Evolutionary conservation across 2,113 vertebrate species (phyloP).

Genomic region (Alethe diademata): DNA sequence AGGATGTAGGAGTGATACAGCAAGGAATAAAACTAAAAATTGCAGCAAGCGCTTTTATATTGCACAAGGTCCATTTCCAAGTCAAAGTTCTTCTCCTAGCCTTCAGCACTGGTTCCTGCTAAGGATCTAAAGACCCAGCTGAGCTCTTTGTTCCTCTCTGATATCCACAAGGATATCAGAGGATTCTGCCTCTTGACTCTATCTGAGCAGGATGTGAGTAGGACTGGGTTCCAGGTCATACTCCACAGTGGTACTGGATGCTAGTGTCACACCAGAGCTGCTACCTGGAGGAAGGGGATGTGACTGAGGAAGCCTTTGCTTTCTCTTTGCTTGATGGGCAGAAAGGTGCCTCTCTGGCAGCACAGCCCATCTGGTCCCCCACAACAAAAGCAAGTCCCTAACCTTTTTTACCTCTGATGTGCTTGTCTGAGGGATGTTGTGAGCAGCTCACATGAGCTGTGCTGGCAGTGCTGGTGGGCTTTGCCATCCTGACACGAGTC

Average conservation of each 20-base stretch:
- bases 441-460: accelerated
- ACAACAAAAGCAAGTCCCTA: background rate
- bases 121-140: background rate
- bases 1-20: background rate
- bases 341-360: background rate
- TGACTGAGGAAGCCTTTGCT: background rate
- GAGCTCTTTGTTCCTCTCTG: background rate
- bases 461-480: background rate
- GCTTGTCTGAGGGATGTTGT: accelerated
- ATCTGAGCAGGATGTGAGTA: background rate
- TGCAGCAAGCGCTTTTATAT: background rate
- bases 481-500: background rate
- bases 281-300: background rate
- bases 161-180: background rate
- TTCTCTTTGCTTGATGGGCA: background rate
- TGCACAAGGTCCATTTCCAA: background rate
- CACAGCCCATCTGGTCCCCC: background rate
- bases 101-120: background rate
- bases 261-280: background rate
- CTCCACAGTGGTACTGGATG: background rate
- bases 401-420: background rate
- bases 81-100: background rate
- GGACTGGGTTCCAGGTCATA: background rate
- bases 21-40: background rate
- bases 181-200: background rate